Evolutionary conservation across 2,113 vertebrate genomes (phyloP).

Genomic region (Shinisaurus crocodilurus): DNA sequence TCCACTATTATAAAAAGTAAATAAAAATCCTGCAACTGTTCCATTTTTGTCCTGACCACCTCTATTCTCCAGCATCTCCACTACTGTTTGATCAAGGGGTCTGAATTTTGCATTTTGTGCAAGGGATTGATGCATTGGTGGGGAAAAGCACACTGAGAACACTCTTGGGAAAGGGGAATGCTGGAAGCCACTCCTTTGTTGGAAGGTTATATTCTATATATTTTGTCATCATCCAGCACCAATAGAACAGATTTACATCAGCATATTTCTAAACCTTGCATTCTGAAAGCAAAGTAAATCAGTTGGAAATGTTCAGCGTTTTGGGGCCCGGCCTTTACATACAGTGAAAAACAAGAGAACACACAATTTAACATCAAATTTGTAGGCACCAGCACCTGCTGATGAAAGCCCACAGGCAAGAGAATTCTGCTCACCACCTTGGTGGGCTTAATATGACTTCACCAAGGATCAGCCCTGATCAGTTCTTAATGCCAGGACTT

Average conservation of each 20-base stretch:
- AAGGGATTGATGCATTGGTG: background rate
- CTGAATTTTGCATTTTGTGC: background rate
- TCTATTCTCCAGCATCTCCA: background rate
- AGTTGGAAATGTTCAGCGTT: too few relatives aligned
- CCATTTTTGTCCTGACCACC: too few relatives aligned
- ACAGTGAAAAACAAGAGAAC: too few relatives aligned
- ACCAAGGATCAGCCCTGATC: too few relatives aligned
- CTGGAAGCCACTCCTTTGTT: too few relatives aligned
- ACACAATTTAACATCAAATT: too few relatives aligned
- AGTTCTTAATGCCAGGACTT: background rate
- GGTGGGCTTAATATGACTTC: background rate
- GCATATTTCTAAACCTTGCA: too few relatives aligned
- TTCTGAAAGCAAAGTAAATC: too few relatives aligned
- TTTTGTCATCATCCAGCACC: too few relatives aligned
- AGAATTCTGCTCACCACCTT: background rate
- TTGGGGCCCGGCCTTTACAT: too few relatives aligned
- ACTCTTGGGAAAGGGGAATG: background rate
- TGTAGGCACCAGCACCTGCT: background rate
- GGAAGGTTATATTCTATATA: too few relatives aligned
- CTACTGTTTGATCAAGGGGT: background rate
- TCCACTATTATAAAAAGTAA: background rate
- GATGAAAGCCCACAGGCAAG: background rate
- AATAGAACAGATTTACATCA: too few relatives aligned
- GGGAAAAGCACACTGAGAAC: background rate
- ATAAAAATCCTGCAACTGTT: background rate